Evolutionary conservation across 2,888 invertebrate species (phyloP), one percentile per base, ranked within the genome.

Genomic region (Notodromas monacha): DNA sequence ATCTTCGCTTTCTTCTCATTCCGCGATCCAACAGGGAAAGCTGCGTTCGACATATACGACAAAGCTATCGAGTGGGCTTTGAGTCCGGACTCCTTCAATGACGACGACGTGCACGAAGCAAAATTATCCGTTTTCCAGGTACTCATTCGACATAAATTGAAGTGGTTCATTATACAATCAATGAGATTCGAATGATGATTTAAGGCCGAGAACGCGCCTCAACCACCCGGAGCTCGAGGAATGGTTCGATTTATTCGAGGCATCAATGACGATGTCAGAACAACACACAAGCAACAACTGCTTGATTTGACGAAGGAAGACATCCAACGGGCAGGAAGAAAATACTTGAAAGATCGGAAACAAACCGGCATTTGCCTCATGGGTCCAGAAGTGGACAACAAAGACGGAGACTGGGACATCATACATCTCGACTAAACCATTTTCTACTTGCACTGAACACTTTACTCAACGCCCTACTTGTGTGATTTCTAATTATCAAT

Each of bases 121-220:
- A 86, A 84, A 50, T 52, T 86, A 5, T 68, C 73, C 0, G 65
- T 81, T 10, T 62, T 89, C 37, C 77, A 81, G n/a, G n/a, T n/a
- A n/a, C n/a, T n/a, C n/a, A n/a, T n/a, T n/a, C n/a, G n/a, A n/a
- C n/a, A n/a, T n/a, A n/a, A n/a, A n/a, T n/a, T n/a, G n/a, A n/a
- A n/a, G n/a, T n/a, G n/a, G n/a, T n/a, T n/a, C n/a, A n/a, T n/a
- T n/a, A n/a, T n/a, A n/a, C n/a, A n/a, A n/a, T n/a, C n/a, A n/a
- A n/a, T n/a, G n/a, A n/a, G n/a, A n/a, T n/a, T n/a, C n/a, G n/a
- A n/a, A n/a, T n/a, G n/a, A n/a, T n/a, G n/a, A n/a, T n/a, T n/a
- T n/a, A 46, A 81, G 46, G 60, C 64, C 38, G 60, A 84, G 40
- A 84, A 86, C 47, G 63, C 68, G 12, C 86, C 86, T 0, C 53